Percentiles rank a stretch among this genome's conserved stretches.
phyloP scores from a whole-genome alignment of 2,797 vertebrate genomes.

The Nannoperca obscura region DNA sequence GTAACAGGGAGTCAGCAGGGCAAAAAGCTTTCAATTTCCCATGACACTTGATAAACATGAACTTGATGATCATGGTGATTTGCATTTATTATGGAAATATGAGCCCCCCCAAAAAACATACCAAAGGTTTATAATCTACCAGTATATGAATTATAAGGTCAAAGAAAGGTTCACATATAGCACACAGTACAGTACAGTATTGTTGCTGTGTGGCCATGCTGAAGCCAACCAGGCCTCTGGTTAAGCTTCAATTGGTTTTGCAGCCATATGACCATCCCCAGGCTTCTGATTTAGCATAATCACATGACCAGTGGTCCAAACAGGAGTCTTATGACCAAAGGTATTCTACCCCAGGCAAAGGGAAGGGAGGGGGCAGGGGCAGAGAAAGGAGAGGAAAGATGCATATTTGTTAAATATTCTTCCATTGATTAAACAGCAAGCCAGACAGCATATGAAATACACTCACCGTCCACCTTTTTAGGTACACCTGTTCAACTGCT shows the following conservation, averaged over 20 bases:
- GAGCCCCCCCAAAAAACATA: not conserved
- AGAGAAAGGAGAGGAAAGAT: slow-evolving; percentile 16
- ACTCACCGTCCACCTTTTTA: not conserved
- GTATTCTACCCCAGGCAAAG: slow-evolving; percentile 63
- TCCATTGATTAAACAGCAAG: not conserved
- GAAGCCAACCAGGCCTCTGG: not conserved
- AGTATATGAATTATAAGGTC: not conserved
- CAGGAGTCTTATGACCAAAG: slow-evolving; percentile 83
- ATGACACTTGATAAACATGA: not conserved
- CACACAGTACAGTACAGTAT: not conserved
- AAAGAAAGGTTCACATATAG: not conserved
- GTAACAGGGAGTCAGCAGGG: not conserved
- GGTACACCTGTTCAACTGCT: too few relatives aligned
- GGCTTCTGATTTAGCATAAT: slow-evolving; percentile 75
- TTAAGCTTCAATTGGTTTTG: slow-evolving; percentile 64
- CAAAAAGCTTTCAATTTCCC: not conserved
- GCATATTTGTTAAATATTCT: not conserved
- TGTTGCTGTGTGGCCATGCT: not conserved
- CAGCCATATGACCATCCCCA: slow-evolving; percentile 74
- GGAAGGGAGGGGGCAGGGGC: not conserved
- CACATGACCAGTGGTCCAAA: slow-evolving; percentile 77
- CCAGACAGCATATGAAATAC: not conserved
- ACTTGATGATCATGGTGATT: not conserved
- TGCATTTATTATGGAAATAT: not conserved
- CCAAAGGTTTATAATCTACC: not conserved